Evolutionary conservation across 37 sponge, comb jelly and placozoan species (phyloP).

Genomic region (Chondrosia reniformis): DNA sequence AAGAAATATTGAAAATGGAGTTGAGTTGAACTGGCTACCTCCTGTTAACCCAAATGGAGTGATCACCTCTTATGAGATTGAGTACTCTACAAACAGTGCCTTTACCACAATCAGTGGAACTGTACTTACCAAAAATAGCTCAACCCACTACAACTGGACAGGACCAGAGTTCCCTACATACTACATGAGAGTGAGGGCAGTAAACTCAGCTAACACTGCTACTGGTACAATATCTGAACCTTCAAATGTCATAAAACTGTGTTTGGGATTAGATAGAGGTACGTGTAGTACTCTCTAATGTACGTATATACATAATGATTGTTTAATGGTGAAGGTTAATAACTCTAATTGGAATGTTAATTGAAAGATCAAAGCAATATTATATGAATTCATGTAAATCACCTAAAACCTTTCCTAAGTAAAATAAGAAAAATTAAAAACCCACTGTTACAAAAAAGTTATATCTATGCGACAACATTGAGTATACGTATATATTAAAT

Average conservation of each 20-base stretch:
- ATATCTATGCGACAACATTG: no score
- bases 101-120: neutral
- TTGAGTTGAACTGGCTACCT: conserved; percentile 11
- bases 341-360: no score
- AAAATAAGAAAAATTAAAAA: no score
- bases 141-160: neutral
- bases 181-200: neutral
- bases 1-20: neutral
- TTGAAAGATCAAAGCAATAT: no score
- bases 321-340: no score
- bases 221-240: neutral
- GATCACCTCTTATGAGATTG: conserved; percentile 4
- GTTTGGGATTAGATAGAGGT: neutral
- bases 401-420: no score
- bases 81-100: neutral
- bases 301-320: no score
- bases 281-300: no score
- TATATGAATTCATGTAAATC: no score
- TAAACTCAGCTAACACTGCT: neutral
- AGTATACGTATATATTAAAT: no score
- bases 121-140: neutral
- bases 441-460: no score
- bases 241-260: neutral
- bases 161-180: neutral
- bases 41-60: neutral